Percentiles rank a stretch among this genome's conserved stretches.
Evolutionary conservation across 2,888 invertebrate species (phyloP).

Genomic region (Syritta pipiens): DNA sequence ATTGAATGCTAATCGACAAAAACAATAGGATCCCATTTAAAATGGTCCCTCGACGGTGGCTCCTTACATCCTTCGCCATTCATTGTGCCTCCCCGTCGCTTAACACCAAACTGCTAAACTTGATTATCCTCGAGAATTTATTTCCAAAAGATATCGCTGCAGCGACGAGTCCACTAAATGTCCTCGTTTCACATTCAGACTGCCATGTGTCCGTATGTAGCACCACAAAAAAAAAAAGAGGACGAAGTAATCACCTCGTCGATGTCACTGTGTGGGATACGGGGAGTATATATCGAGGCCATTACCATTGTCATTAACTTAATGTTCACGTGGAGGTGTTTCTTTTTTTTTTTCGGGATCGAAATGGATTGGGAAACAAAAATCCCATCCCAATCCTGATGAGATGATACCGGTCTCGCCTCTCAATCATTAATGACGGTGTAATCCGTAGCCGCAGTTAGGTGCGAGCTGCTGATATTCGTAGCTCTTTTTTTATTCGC

Average conservation of each 20-base stretch:
- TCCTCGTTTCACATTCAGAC: too few species aligned
- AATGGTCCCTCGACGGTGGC: background rate
- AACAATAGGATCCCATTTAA: constrained; percentile 23
- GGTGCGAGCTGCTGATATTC: too few species aligned
- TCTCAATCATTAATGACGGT: constrained; percentile 22
- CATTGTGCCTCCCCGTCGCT: background rate
- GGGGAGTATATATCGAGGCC: background rate
- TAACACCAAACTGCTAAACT: background rate
- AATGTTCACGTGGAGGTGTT: constrained; percentile 23
- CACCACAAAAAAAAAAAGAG: too few species aligned
- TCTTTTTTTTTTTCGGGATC: too few species aligned
- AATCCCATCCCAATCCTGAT: background rate
- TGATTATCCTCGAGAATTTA: constrained; percentile 11
- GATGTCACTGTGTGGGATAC: too few species aligned
- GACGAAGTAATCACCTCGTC: constrained; percentile 7
- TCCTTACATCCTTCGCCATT: background rate
- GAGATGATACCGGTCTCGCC: background rate
- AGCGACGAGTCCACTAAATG: background rate
- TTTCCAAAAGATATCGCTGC: background rate
- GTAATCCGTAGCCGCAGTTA: constrained; percentile 21
- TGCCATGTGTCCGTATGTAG: too few species aligned
- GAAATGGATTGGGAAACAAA: constrained; percentile 1
- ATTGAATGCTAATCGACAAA: constrained; percentile 28
- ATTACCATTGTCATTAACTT: constrained; percentile 23
- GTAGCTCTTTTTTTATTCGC: too few species aligned